Evolutionary conservation across 23 tunicate genomes (phyloP).

Genomic region (Clavelina lepadiformis): DNA sequence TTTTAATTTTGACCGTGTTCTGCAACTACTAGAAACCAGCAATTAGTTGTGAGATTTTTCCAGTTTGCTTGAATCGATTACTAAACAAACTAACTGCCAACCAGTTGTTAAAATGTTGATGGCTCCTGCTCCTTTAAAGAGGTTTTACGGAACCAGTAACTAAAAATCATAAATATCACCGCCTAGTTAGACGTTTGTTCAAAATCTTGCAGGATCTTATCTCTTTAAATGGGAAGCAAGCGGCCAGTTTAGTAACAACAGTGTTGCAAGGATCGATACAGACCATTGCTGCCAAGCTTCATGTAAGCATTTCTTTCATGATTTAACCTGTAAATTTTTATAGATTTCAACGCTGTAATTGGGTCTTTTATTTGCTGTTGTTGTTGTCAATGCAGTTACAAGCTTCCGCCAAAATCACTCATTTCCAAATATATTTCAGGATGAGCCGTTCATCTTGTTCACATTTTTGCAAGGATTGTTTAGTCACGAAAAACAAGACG

Average conservation of each 20-base stretch:
- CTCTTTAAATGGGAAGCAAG: conserved; percentile 39
- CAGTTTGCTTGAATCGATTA: neutral
- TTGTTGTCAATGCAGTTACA: too few relatives aligned
- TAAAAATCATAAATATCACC: too few relatives aligned
- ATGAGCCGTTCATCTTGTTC: conserved; percentile 72
- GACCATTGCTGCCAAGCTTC: conserved; percentile 50
- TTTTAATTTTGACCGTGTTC: too few relatives aligned
- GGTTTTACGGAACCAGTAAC: too few relatives aligned
- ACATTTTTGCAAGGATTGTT: conserved; percentile 78
- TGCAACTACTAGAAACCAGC: too few relatives aligned
- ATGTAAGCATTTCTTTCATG: conserved; percentile 21
- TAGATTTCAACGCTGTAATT: neutral
- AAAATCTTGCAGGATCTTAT: conserved; percentile 64
- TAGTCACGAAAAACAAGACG: conserved; percentile 7
- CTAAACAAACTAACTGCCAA: too few relatives aligned
- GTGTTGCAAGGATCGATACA: conserved; percentile 68
- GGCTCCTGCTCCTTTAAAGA: too few relatives aligned
- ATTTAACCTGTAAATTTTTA: neutral
- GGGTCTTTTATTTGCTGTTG: neutral
- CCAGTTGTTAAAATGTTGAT: too few relatives aligned
- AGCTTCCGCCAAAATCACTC: too few relatives aligned
- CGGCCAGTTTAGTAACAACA: conserved; percentile 57
- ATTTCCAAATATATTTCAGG: conserved; percentile 18
- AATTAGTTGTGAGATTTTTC: too few relatives aligned
- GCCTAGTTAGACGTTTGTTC: too few relatives aligned